A percentile compares a stretch with the other conserved stretches of the same genome.
These are phyloP conservation scores for Iselma pallidipennis DNA, from an alignment of 2,888 invertebrate genomes.

Conservation along the genomic window DNA sequence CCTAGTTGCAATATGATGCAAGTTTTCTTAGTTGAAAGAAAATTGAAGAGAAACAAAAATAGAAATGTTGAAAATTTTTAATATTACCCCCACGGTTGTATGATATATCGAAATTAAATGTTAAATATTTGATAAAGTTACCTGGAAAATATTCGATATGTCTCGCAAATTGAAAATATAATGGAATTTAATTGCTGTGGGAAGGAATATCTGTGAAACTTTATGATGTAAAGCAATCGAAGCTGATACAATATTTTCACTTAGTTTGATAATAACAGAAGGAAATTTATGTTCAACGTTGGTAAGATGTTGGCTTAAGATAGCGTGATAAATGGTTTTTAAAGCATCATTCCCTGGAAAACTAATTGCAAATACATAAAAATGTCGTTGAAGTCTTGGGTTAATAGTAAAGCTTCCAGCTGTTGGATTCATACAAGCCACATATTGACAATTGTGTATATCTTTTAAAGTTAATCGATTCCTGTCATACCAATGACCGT, in stretches of 20 bases:
- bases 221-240: conserved; percentile 86
- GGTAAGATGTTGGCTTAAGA: conserved; percentile 82
- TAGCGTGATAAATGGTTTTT: conserved; percentile 85
- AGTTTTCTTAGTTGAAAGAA: not conserved
- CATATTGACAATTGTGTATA: conserved; percentile 95
- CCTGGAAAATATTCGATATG: conserved; percentile 94
- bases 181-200: conserved; percentile 95
- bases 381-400: conserved; percentile 88
- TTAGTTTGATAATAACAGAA: conserved; percentile 68
- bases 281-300: conserved; percentile 83
- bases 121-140: conserved; percentile 46
- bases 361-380: conserved; percentile 83
- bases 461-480: conserved; percentile 88
- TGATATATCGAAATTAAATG: not conserved
- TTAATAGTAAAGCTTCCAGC: conserved; percentile 97
- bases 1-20: not conserved
- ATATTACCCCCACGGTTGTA: not conserved
- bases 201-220: conserved; percentile 84
- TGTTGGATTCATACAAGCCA: conserved; percentile 98
- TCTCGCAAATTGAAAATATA: conserved; percentile 96
- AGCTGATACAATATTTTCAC: conserved; percentile 76
- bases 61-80: not conserved
- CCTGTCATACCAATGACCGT: conserved; percentile 94
- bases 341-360: conserved; percentile 81
- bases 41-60: not conserved